Evolutionary conservation across 2,797 vertebrate species (phyloP).

Genomic region (Carapus acus): DNA sequence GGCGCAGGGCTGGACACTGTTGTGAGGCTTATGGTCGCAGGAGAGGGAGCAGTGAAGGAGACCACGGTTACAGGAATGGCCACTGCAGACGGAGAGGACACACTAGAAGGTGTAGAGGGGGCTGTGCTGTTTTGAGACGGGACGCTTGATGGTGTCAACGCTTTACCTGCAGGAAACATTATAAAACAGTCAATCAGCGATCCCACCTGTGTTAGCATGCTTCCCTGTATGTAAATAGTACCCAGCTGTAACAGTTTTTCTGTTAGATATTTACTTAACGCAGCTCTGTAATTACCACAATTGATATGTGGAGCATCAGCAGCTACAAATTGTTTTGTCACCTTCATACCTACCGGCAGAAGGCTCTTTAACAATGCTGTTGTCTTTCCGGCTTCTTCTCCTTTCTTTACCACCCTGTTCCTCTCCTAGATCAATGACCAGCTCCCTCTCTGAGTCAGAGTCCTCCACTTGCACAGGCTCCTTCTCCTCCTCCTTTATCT

Average conservation of each 20-base stretch:
- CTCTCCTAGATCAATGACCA: constrained; percentile 95
- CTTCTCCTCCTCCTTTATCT: constrained; percentile 80
- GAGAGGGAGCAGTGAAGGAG: constrained; percentile 69
- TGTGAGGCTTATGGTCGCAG: constrained; percentile 66
- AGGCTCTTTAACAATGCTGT: constrained; percentile 70
- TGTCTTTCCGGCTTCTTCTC: constrained; percentile 85
- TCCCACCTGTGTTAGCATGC: not conserved
- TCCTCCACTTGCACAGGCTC: constrained; percentile 77
- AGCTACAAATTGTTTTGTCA: constrained; percentile 49
- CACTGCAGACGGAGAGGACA: constrained; percentile 75
- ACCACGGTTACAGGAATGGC: constrained; percentile 71
- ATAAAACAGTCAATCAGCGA: not conserved
- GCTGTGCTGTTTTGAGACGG: constrained; percentile 73
- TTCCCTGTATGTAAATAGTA: not conserved
- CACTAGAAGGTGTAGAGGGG: constrained; percentile 68
- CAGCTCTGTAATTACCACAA: too few relatives aligned
- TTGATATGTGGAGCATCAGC: not conserved
- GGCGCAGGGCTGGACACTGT: constrained; percentile 51
- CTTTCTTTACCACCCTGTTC: constrained; percentile 85
- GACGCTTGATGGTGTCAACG: constrained; percentile 64
- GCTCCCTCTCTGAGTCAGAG: constrained; percentile 94
- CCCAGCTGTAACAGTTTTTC: too few relatives aligned
- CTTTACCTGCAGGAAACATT: constrained; percentile 73
- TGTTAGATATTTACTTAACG: not conserved
- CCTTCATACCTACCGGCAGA: constrained; percentile 80